phyloP scores from a whole-genome alignment of 2,797 vertebrate species.

The Lithobates pipiens region DNA sequence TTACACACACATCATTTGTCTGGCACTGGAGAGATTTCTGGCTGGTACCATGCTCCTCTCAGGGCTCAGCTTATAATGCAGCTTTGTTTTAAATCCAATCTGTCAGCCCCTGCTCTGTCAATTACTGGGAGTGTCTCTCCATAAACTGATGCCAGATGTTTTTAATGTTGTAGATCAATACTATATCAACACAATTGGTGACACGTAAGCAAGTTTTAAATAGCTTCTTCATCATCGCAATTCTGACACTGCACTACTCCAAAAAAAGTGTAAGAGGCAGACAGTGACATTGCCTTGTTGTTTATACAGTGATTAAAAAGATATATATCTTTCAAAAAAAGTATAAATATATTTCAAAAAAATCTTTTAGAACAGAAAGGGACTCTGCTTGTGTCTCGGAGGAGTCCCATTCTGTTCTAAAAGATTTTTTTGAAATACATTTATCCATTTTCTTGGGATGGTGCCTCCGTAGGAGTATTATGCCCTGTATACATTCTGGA shows the following conservation, averaged over 20 bases:
- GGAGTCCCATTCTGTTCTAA: too few species aligned
- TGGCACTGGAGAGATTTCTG: conserved; percentile 38
- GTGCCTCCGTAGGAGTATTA: too few species aligned
- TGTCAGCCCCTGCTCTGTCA: conserved; percentile 13
- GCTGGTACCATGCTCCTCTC: conserved; percentile 35
- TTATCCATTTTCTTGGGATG: too few species aligned
- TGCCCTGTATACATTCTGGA: too few species aligned
- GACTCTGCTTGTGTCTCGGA: too few species aligned
- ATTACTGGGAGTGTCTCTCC: neutral
- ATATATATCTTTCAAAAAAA: too few species aligned
- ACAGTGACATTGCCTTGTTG: too few species aligned
- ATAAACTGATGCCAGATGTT: conserved; percentile 25
- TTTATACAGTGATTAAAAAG: too few species aligned
- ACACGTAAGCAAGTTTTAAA: conserved; percentile 21
- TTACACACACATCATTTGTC: conserved; percentile 54
- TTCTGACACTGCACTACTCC: neutral
- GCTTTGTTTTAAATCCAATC: conserved; percentile 40
- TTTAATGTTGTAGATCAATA: conserved; percentile 15
- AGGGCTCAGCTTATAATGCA: conserved; percentile 33
- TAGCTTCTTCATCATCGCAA: neutral
- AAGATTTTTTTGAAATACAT: too few species aligned
- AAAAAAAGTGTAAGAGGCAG: too few species aligned
- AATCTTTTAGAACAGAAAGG: too few species aligned
- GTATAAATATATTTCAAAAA: too few species aligned
- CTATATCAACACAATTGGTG: conserved; percentile 13